Conservation (phyloP, 2,113 vertebrate genomes). For the Phyllostomus hastatus region DNA sequence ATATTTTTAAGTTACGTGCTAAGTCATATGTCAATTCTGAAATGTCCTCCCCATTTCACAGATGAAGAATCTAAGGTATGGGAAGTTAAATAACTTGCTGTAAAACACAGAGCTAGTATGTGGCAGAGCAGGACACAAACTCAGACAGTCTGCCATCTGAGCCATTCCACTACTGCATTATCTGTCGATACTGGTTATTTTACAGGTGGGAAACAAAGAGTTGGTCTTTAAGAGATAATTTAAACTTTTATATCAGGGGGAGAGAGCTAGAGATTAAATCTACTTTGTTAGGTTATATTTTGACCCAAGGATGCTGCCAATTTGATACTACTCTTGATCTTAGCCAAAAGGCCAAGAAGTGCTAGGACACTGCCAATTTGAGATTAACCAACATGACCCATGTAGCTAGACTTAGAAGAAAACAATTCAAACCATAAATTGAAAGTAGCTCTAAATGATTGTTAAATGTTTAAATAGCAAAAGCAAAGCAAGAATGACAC, state of each 20-base stretch:
- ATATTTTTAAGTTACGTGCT: not conserved
- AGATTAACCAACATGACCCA: not conserved
- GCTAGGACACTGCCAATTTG: not conserved
- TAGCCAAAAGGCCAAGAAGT: too few relatives aligned
- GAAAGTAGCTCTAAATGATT: not conserved
- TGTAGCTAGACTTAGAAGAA: not conserved
- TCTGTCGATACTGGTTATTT: not conserved
- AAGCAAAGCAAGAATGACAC: not conserved
- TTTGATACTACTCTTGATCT: not conserved
- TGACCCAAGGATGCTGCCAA: not conserved
- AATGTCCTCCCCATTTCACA: not conserved
- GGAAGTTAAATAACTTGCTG: not conserved
- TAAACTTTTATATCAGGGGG: not conserved
- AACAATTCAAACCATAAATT: not conserved
- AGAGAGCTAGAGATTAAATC: not conserved
- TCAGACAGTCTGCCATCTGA: not conserved
- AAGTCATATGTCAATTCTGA: not conserved
- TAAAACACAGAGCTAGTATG: not conserved
- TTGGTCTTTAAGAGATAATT: not conserved
- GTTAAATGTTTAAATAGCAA: not conserved
- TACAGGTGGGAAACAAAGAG: not conserved
- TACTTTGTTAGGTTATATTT: not conserved
- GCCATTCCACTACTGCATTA: fast-evolving
- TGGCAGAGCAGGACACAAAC: not conserved
- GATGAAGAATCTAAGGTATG: not conserved